Percentiles rank a stretch among this genome's conserved stretches.
These are phyloP conservation scores for Dendroctonus ponderosae DNA, from an alignment of 1,140 invertebrate genomes.

Conservation along the genomic window DNA sequence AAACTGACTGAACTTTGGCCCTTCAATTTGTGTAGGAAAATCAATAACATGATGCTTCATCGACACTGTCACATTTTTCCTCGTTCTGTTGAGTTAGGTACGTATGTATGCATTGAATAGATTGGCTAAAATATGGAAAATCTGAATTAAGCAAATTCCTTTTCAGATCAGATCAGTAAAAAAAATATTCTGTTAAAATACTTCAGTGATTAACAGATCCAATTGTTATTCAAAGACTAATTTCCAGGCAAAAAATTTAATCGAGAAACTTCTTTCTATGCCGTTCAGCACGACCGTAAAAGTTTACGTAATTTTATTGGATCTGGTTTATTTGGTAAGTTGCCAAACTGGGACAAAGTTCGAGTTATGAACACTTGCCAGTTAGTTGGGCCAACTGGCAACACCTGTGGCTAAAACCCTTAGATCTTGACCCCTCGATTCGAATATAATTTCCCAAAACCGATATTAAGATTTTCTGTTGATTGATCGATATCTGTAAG, in stretches of 20 bases:
- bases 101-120: too few relatives aligned
- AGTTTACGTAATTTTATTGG: constrained; percentile 11
- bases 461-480: constrained; percentile 13
- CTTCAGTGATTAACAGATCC: too few relatives aligned
- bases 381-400: constrained; percentile 11
- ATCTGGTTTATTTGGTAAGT: constrained; percentile 1
- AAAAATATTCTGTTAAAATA: too few relatives aligned
- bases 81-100: too few relatives aligned
- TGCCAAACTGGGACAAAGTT: constrained; percentile 7
- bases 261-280: not conserved
- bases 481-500: constrained; percentile 6
- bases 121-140: too few relatives aligned
- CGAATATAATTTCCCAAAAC: constrained; percentile 11
- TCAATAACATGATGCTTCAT: not conserved
- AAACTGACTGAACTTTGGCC: constrained; percentile 10
- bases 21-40: constrained; percentile 15
- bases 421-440: constrained; percentile 13
- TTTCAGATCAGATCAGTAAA: too few relatives aligned
- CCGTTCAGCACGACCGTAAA: constrained; percentile 2
- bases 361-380: constrained; percentile 9
- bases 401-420: constrained; percentile 17
- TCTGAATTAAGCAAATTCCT: too few relatives aligned
- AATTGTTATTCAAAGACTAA: too few relatives aligned
- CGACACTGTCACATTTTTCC: too few relatives aligned
- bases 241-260: too few relatives aligned